These are phyloP conservation scores for Pseudomyrmex pallidus DNA, from an alignment of 1,140 invertebrate species.

Conservation along the genomic window DNA sequence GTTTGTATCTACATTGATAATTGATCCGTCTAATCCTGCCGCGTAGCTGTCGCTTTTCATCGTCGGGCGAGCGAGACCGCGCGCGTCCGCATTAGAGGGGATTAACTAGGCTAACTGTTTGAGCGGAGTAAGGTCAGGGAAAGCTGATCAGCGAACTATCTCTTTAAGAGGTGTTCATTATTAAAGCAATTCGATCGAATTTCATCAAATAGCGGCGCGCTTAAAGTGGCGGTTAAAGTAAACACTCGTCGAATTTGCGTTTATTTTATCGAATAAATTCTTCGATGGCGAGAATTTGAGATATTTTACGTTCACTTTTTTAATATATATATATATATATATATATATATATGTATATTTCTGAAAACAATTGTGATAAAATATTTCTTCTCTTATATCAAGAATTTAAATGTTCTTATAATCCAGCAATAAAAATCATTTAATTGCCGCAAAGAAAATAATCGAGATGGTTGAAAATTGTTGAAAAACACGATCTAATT, in stretches of 20 bases:
- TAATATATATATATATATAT: not conserved
- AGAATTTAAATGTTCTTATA: no score
- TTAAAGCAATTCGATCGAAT: constrained; percentile 21
- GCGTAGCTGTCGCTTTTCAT: constrained; percentile 22
- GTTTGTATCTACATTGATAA: constrained; percentile 40
- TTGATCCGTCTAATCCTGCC: constrained; percentile 29
- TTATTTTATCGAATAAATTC: not conserved
- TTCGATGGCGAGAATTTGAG: not conserved
- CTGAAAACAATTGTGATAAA: no score
- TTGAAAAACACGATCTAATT: no score
- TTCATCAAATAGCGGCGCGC: not conserved
- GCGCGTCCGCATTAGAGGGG: not conserved
- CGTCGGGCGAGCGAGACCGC: not conserved
- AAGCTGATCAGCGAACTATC: constrained; percentile 12
- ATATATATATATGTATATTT: no score
- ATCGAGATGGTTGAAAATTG: no score
- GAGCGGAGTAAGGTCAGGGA: not conserved
- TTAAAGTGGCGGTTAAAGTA: not conserved
- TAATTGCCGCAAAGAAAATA: no score
- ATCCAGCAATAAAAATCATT: no score
- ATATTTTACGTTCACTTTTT: not conserved
- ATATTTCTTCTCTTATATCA: no score
- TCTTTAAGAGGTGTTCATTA: constrained; percentile 4
- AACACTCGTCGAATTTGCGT: not conserved
- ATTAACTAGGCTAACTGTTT: not conserved